Conservation (phyloP, 2,113 vertebrate species). For the Lethenteron camtschaticum region DNA sequence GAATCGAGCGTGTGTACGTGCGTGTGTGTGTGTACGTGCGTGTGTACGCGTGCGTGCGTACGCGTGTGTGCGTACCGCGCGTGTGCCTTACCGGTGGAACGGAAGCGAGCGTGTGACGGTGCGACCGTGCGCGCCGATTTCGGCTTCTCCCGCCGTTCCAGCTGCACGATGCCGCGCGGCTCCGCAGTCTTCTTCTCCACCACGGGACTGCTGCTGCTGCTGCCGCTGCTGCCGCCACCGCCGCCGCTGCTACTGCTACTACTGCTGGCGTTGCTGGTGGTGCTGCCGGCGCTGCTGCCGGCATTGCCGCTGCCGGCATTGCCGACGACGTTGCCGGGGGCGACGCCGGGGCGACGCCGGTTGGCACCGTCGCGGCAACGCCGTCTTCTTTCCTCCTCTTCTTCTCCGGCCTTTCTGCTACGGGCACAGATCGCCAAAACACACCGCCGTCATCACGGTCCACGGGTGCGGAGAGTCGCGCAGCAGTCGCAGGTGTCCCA, state of each 20-base stretch:
- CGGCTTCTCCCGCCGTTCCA: constrained; percentile 51
- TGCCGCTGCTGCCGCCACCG: constrained; percentile 40
- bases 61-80: too few relatives aligned
- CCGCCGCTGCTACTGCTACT: constrained; percentile 15
- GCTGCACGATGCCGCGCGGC: constrained; percentile 12
- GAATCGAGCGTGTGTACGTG: too few relatives aligned
- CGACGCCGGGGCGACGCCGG: too few relatives aligned
- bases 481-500: too few relatives aligned
- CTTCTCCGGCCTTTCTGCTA: neutral
- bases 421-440: neutral
- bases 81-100: constrained; percentile 44
- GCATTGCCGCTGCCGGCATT: constrained; percentile 4
- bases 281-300: constrained; percentile 14
- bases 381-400: neutral
- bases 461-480: too few relatives aligned
- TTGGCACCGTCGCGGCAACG: too few relatives aligned
- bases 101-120: constrained; percentile 70
- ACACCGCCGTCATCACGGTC: too few relatives aligned
- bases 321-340: neutral
- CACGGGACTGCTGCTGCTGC: constrained; percentile 20
- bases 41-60: too few relatives aligned
- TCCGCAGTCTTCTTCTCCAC: constrained; percentile 25
- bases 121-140: constrained; percentile 53
- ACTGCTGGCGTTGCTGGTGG: constrained; percentile 9
- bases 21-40: too few relatives aligned